Base-by-base conservation (phyloP, 2,888 invertebrate genomes). In the Dasypogon diadema region DNA sequence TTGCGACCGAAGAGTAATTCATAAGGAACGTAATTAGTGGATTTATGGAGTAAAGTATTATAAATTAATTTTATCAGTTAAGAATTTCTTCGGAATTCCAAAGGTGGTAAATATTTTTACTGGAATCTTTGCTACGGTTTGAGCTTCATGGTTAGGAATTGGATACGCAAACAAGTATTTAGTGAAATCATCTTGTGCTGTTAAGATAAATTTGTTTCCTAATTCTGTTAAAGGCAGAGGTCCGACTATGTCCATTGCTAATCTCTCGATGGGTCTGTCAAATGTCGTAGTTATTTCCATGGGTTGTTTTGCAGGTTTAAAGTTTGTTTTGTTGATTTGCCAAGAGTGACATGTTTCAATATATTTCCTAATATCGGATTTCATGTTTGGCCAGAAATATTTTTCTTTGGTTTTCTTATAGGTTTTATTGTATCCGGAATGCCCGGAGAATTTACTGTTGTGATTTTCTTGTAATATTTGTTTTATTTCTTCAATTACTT, bases 341-440 rank as follows among this genome's bases (percentile, higher is more conserved):
- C 34, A 58, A 16, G 74, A 60, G 6, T 58, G 60, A 42, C 74
- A 74, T 6, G 1, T 6, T 58, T 74, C 48, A 16, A 60, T 65
- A 48, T 77, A 75, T 37, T 18, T 68, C n/a, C 34, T 58, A 21
- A 77, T 75, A 30, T 79, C 77, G 0, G 6, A 42, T 26, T 72
- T 73, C 79, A 79, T 79, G 10, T 74, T 68, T 6, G 21, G 16
- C 77, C 79, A 79, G 12, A 22, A 54, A 54, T 75, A 79, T 65
- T 56, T 46, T 34, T 46, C 12, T 74, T 58, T 77, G 10, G 77
- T 75, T 46, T 30, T 65, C 34, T 74, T 65, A 16, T 65, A 70
- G 10, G 75, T 78, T 60, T 75, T 34, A 48, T 78, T 63, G 54
- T 58, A 75, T 14, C 77, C 78, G 12, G 34, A 21, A 74, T 77